Evolutionary conservation across 2,113 vertebrate genomes (phyloP), one percentile per base, ranked within the genome.

Genomic region (Panurus biarmicus): DNA sequence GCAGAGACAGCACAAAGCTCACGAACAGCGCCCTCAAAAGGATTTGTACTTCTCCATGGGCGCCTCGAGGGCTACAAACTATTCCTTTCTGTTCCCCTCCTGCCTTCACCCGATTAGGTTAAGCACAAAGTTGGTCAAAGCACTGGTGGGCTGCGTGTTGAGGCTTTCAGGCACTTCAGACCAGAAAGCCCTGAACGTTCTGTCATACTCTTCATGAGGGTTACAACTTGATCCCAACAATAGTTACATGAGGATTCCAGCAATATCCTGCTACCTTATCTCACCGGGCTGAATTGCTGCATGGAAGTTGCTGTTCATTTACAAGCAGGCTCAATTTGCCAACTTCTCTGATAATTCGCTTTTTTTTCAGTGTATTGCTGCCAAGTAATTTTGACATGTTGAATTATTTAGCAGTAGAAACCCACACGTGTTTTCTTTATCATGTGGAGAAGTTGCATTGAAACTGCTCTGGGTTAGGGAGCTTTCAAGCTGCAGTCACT

Each of bases 171-270:
- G 54, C 18, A 35, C 28, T 28, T 61, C 20, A 7, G 42, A 31
- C 11, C 45, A 53, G 36, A 35, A 44, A 42, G 29, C 14, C 7
- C n/a, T 10, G 7, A 0, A 1, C 6, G 0, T 45, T 53, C 31
- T 38, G 8, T 10, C 24, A 0, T 4, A 38, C 5, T 60, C 7
- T 20, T 29, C 3, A 1, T 14, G 25, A 65, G 20, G 60, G 18
- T 53, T 18, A 21, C 35, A 11, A 0, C 7, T 12, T 10, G 6
- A 36, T 51, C 74, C 77, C 51, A 26, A 3, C 19, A 26, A 2
- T 0, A 2, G 23, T 36, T 22, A 40, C 24, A 4, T 1, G 16
- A 23, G 15, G 9, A 45, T 60, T 85, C 67, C 44, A 36, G 5
- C 14, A 21, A 1, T 2, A 4, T 4, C 20, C 62, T 53, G 40